Evolutionary conservation across 2,797 vertebrate species (phyloP), one percentile per base, ranked within the genome.

Genomic region (Rhynchonycteris naso): DNA sequence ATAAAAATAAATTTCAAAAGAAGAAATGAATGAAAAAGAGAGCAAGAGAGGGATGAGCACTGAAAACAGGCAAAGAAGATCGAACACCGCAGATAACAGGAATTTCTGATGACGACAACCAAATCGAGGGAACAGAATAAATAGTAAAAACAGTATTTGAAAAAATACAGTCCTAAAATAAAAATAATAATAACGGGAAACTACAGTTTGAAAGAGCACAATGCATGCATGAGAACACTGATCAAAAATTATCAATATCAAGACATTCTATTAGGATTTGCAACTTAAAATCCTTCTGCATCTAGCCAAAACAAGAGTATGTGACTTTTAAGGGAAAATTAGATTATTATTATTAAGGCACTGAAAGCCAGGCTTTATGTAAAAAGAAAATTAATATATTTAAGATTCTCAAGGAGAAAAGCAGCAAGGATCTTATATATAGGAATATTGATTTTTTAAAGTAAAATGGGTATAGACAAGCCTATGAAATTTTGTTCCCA

Each of bases 361-460:
- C 18, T 24, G 63, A 74, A 94, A 79, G 75, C 24, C 33, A 81
- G 30, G 15, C 50, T 93, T 63, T 78, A 80, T 59, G 38, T 43
- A 56, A 88, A 26, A 80, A 94, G 69, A 90, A 88, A 89, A 94
- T 63, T 88, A 69, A 80, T 76, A 82, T 89, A 86, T 83, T 90
- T 80, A 90, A 92, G 50, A 83, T 33, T 59, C 21, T 82, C 83
- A 56, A 81, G 43, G 58, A 61, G 90, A 69, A 76, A 5, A 72
- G 22, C 11, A n/a, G n/a, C 26, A 59, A 78, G n/a, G 66, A 83
- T 93, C 86, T 96, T 85, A 71, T 75, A 91, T 14, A 33, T 33
- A 89, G 75, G 11, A 61, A 61, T 68, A 96, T 26, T 80, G 72
- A 88, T 91, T 93, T 94, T 89, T 91, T 68, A 87, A 83, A 87